A percentile compares a stretch with the other conserved stretches of the same genome.
These are phyloP conservation scores for Choristoneura rosaceana DNA, from an alignment of 2,888 invertebrate genomes.

Conservation along the genomic window DNA sequence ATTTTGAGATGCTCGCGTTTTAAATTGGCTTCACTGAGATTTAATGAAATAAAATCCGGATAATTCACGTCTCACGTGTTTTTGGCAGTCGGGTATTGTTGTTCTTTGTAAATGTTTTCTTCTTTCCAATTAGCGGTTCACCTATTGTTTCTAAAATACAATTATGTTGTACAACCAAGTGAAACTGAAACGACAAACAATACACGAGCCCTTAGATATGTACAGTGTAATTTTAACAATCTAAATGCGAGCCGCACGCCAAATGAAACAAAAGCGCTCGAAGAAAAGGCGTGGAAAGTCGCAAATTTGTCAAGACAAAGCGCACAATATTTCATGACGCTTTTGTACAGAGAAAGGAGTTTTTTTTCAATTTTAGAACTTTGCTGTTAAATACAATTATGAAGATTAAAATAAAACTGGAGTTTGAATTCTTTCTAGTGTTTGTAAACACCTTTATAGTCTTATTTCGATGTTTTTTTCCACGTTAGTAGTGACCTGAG, in stretches of 20 bases:
- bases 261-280: constrained; percentile 28
- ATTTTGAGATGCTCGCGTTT: background rate
- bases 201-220: background rate
- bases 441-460: background rate
- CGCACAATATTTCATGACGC: constrained; percentile 33
- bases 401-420: constrained; percentile 4
- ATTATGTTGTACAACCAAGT: no score
- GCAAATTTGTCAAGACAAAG: constrained; percentile 37
- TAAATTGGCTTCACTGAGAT: background rate
- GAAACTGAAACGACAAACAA: no score
- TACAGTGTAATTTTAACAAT: constrained; percentile 25
- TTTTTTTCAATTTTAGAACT: constrained; percentile 16
- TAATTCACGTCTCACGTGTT: no score
- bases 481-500: no score
- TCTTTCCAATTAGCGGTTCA: no score
- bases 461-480: no score
- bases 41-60: no score
- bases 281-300: constrained; percentile 10
- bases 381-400: background rate
- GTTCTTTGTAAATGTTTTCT: no score
- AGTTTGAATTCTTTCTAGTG: constrained; percentile 4
- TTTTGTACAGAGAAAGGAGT: constrained; percentile 24
- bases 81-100: no score
- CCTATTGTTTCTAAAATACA: no score
- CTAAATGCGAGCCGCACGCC: constrained; percentile 13